A percentile compares a stretch with the other conserved stretches of the same genome.
Evolutionary conservation across 2,797 vertebrate species (phyloP).

Genomic region (Tympanoctomys barrerae): DNA sequence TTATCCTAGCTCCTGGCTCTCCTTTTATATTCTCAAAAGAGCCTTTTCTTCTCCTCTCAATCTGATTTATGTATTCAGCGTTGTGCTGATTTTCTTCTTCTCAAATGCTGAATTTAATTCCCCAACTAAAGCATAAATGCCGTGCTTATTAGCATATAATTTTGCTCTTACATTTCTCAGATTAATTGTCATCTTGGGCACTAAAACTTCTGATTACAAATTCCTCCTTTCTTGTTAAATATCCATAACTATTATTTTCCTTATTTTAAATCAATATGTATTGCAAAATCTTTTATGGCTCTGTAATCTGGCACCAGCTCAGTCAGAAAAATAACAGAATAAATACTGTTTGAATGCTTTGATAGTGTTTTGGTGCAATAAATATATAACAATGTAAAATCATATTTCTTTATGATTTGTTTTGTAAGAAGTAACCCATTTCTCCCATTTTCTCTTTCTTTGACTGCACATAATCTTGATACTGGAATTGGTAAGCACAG

Average conservation of each 20-base stretch:
- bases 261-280: conserved; percentile 62
- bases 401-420: neutral
- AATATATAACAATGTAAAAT: conserved; percentile 40
- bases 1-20: neutral
- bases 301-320: neutral
- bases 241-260: conserved; percentile 50
- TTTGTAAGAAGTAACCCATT: neutral
- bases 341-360: conserved; percentile 40
- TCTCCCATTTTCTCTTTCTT: conserved; percentile 52
- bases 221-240: conserved; percentile 71
- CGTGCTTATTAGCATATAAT: neutral
- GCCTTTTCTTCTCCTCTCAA: neutral
- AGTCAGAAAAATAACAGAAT: conserved; percentile 47
- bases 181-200: conserved; percentile 40
- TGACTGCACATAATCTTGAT: conserved; percentile 9
- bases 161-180: conserved; percentile 57
- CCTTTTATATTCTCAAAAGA: neutral
- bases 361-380: conserved; percentile 34
- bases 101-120: neutral
- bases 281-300: conserved; percentile 54
- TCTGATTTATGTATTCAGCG: conserved; percentile 1
- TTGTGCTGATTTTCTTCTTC: conserved; percentile 38
- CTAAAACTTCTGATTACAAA: conserved; percentile 61
- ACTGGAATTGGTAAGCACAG: neutral
- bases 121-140: neutral